phyloP scores from a whole-genome alignment of 2,888 invertebrate genomes.

The Mactromeris polynyma region DNA sequence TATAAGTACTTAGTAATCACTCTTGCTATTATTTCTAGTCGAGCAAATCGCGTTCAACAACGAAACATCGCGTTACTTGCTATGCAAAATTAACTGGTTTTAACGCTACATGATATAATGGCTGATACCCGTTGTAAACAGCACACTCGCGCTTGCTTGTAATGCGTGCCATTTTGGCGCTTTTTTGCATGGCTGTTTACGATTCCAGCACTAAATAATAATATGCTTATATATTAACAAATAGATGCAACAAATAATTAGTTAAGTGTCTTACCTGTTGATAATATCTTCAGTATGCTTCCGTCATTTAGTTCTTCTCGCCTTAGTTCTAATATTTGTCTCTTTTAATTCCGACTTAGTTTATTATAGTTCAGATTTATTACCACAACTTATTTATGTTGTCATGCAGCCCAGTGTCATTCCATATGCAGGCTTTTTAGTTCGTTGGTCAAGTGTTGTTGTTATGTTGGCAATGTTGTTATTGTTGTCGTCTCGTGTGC shows the following conservation, averaged over 20 bases:
- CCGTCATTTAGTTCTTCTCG: too few relatives aligned
- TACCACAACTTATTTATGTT: too few relatives aligned
- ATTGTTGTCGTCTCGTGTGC: too few relatives aligned
- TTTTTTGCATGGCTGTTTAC: not conserved
- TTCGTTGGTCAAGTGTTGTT: too few relatives aligned
- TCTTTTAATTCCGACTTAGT: too few relatives aligned
- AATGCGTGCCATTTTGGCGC: not conserved
- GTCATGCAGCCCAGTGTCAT: too few relatives aligned
- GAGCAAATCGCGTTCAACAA: slow-evolving; percentile 51
- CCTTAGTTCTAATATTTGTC: too few relatives aligned
- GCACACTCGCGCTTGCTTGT: not conserved
- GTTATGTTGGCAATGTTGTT: too few relatives aligned
- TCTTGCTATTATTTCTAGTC: slow-evolving; percentile 48
- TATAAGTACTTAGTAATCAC: slow-evolving; percentile 68
- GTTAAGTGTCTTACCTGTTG: too few relatives aligned
- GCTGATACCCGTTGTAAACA: not conserved
- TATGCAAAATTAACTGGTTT: slow-evolving; percentile 17
- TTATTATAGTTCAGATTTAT: too few relatives aligned
- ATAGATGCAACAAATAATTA: not conserved
- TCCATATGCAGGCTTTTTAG: too few relatives aligned
- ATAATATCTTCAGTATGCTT: too few relatives aligned
- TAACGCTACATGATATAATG: slow-evolving; percentile 3
- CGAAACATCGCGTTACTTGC: slow-evolving; percentile 3
- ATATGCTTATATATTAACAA: not conserved
- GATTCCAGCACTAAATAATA: not conserved